A percentile compares a stretch with the other conserved stretches of the same genome.
These are phyloP conservation scores for Myopa testacea DNA, from an alignment of 2,888 invertebrate species.

Conservation along the genomic window DNA sequence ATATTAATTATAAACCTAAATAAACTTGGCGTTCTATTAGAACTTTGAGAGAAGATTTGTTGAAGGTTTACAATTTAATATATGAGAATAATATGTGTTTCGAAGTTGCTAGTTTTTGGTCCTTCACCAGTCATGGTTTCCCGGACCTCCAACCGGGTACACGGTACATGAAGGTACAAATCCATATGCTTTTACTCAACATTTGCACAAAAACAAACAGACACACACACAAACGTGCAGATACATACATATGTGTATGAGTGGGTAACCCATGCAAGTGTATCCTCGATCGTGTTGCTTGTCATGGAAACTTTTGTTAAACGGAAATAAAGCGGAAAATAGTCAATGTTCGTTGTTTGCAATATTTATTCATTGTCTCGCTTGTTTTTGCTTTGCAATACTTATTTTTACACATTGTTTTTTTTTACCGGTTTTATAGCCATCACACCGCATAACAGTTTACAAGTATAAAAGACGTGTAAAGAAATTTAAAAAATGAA, in stretches of 20 bases:
- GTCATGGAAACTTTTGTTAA: conserved; percentile 35
- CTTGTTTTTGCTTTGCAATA: conserved; percentile 9
- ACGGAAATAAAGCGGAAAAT: conserved; percentile 35
- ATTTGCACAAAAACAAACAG: neutral
- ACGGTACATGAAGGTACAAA: too few relatives aligned
- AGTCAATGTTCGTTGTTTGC: conserved; percentile 18
- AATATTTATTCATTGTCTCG: conserved; percentile 18
- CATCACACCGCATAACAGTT: conserved; percentile 21
- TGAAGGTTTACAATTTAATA: too few relatives aligned
- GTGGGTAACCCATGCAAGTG: too few relatives aligned
- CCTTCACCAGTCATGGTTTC: too few relatives aligned
- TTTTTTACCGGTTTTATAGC: neutral
- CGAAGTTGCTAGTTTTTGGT: too few relatives aligned
- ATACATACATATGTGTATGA: neutral
- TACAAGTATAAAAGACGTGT: conserved; percentile 21
- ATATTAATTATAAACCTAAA: too few relatives aligned
- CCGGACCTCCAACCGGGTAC: too few relatives aligned
- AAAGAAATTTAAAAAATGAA: conserved; percentile 22
- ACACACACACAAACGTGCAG: neutral
- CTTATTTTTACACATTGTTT: neutral
- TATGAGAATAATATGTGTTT: too few relatives aligned
- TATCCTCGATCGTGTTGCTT: conserved; percentile 21
- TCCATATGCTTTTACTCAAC: too few relatives aligned
- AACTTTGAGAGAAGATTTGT: too few relatives aligned
- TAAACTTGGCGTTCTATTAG: too few relatives aligned